phyloP scores from a whole-genome alignment of 2,113 vertebrate genomes.

The Vimba vimba region DNA sequence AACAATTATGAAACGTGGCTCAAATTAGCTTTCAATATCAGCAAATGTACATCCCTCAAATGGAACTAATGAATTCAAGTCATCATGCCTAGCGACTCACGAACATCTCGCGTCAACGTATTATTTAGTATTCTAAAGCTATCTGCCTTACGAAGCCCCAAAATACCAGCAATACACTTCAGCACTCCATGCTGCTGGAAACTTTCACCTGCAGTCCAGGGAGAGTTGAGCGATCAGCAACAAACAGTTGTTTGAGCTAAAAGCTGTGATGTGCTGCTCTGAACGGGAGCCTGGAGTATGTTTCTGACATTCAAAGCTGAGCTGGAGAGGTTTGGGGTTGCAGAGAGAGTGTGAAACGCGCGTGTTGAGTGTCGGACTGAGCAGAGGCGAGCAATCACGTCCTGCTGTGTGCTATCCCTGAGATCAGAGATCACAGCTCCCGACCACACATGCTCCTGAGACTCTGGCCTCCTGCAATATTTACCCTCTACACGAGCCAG shows the following conservation, averaged over 20 bases:
- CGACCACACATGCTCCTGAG: constrained; percentile 61
- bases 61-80: background rate
- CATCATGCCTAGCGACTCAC: background rate
- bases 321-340: constrained; percentile 54
- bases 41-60: background rate
- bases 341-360: constrained; percentile 47
- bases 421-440: constrained; percentile 70
- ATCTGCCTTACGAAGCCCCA: background rate
- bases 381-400: constrained; percentile 59
- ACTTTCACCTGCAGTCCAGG: constrained; percentile 46
- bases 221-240: constrained; percentile 57
- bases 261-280: constrained; percentile 64
- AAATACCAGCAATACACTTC: constrained; percentile 15
- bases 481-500: constrained; percentile 62
- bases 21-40: too few relatives aligned
- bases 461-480: constrained; percentile 68
- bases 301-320: constrained; percentile 62
- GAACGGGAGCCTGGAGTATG: constrained; percentile 53
- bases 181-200: constrained; percentile 51
- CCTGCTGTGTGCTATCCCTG: constrained; percentile 66
- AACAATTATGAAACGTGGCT: too few relatives aligned
- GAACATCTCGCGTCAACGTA: background rate
- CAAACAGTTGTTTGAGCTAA: constrained; percentile 66
- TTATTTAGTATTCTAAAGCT: constrained; percentile 5
- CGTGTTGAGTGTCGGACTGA: constrained; percentile 27